Evolutionary conservation across 2,797 vertebrate species (phyloP).

Genomic region (Triplophysa bombifrons): DNA sequence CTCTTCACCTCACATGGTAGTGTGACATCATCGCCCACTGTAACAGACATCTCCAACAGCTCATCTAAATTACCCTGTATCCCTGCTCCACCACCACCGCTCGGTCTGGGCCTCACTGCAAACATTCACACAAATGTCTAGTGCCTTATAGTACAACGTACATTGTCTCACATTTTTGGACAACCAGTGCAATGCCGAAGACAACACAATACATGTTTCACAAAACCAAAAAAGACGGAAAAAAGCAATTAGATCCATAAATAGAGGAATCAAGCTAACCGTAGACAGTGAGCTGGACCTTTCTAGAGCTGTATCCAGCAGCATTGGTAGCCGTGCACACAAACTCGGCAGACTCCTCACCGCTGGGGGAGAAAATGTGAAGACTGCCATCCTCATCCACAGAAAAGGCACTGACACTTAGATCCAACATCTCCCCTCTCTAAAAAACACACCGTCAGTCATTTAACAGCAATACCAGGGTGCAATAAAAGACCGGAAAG

Average conservation of each 20-base stretch:
- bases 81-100: slow-evolving; percentile 53
- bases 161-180: too few relatives aligned
- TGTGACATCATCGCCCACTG: slow-evolving; percentile 82
- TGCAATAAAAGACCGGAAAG: neutral
- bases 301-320: slow-evolving; percentile 86
- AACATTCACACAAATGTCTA: neutral
- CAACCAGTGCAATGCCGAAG: too few relatives aligned
- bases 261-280: slow-evolving; percentile 72
- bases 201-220: neutral
- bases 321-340: slow-evolving; percentile 90
- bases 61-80: slow-evolving; percentile 66
- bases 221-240: neutral
- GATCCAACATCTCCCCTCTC: slow-evolving; percentile 84
- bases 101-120: slow-evolving; percentile 87
- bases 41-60: slow-evolving; percentile 79
- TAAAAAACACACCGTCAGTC: slow-evolving; percentile 59
- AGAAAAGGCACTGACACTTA: slow-evolving; percentile 77
- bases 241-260: neutral
- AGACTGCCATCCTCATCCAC: slow-evolving; percentile 86
- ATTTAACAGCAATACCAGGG: neutral
- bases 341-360: slow-evolving; percentile 89
- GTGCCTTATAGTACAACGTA: too few relatives aligned
- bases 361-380: slow-evolving; percentile 81
- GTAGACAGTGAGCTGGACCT: slow-evolving; percentile 95
- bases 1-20: slow-evolving; percentile 92